Evolutionary conservation across 2,797 vertebrate genomes (phyloP), one percentile per base, ranked within the genome.

Genomic region (Aplochiton taeniatus): DNA sequence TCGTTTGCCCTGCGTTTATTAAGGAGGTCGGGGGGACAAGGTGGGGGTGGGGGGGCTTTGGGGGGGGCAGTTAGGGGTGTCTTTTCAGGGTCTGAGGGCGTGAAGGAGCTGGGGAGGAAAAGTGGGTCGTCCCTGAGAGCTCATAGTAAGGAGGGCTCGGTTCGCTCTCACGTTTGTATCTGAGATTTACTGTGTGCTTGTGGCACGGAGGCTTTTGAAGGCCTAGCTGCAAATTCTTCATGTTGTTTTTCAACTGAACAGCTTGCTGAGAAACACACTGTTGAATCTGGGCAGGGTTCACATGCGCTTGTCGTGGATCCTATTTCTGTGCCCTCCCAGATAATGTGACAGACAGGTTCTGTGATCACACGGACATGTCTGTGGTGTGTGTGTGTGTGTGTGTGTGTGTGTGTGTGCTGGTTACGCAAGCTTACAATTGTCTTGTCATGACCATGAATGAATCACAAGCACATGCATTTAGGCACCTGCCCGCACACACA

Each of bases 341-440:
- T 31, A 69, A 79, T 85, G 67, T 71, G 70, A 76, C 82, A 56
- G 43, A 17, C 53, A 86, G 83, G 72, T 83, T 80, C 48, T 60
- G 72, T 72, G 79, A 75, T 82, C n/a, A 16, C 16, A 51, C 49
- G 31, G 2, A 31, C 72, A 58, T 75, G 65, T 82, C 82, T 5
- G 9, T 8, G 18, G 53, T 19, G 20, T 19, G 20, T 31, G 53
- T 55, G 20, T 12, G 11, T 31, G 54, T 11, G 31, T 5, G 54
- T 41, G 19, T 31, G 31, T 43, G 54, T 10, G 54, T 18, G 16
- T 18, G 8, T 46, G 11, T 48, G 7, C 9, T 20, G 80, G 77
- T 85, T 87, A 83, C 71, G 79, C 76, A 88, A 86, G 69, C 70
- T 65, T 41, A 48, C 80, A 87, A 87, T 86, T 79, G 79, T 65